A percentile compares a stretch with the other conserved stretches of the same genome.
Conservation (phyloP, 2,797 vertebrate genomes). For the Chromobotia macracanthus region DNA sequence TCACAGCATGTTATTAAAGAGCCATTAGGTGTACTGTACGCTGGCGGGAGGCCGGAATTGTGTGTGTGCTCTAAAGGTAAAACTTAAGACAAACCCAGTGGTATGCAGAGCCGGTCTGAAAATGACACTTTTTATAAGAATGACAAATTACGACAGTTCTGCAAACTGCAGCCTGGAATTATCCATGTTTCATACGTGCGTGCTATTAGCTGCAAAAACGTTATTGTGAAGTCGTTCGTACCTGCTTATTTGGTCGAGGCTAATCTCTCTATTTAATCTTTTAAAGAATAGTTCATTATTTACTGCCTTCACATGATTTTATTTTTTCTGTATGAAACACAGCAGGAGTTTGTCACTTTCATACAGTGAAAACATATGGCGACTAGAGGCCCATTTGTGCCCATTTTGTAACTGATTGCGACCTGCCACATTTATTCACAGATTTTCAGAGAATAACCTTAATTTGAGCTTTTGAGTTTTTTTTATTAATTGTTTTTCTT, state of each 20-base stretch:
- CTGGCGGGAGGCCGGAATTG: not conserved
- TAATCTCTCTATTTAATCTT: no score
- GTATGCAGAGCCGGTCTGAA: conserved; percentile 17
- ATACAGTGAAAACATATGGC: not conserved
- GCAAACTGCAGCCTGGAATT: not conserved
- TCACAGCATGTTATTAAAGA: conserved; percentile 46
- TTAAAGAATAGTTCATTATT: no score
- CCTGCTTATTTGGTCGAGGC: no score
- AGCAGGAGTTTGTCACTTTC: not conserved
- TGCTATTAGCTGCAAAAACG: no score
- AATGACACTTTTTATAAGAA: conserved; percentile 23
- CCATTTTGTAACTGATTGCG: no score
- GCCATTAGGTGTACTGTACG: conserved; percentile 52
- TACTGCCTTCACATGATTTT: no score
- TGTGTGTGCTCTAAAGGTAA: not conserved
- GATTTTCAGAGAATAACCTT: not conserved
- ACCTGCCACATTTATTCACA: no score
- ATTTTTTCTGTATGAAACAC: not conserved
- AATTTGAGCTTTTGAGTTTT: not conserved
- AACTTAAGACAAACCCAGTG: conserved; percentile 16
- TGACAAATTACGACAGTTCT: not conserved
- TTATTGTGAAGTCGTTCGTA: not conserved
- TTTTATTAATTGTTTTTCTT: not conserved
- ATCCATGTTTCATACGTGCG: no score
- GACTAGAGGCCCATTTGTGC: no score